These are phyloP conservation scores for Platycercus adscitus DNA, from an alignment of 2,113 vertebrate genomes.

Conservation along the genomic window DNA sequence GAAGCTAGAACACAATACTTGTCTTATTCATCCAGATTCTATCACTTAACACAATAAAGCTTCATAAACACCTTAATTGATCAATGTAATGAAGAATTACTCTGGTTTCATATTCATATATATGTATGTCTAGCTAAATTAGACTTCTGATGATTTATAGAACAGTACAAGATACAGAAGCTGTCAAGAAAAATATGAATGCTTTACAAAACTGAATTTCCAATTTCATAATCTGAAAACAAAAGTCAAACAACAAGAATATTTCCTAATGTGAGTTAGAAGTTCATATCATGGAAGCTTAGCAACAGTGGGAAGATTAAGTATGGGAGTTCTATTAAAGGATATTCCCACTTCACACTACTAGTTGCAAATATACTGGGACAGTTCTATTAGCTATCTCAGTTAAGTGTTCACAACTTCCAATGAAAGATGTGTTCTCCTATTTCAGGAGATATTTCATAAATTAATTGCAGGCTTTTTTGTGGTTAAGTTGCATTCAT, in stretches of 20 bases:
- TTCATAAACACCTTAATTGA: background rate
- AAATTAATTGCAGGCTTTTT: background rate
- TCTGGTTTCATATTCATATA: background rate
- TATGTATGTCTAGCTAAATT: background rate
- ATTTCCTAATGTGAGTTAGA: background rate
- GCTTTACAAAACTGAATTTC: background rate
- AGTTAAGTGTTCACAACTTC: background rate
- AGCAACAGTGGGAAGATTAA: conserved; percentile 40
- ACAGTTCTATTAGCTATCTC: conserved; percentile 24
- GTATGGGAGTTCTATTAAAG: background rate
- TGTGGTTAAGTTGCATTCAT: background rate
- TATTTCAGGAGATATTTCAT: background rate
- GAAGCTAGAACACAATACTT: background rate
- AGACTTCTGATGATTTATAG: background rate
- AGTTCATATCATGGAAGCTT: conserved; percentile 7
- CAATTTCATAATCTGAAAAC: background rate
- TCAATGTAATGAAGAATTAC: background rate
- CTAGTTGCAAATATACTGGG: background rate
- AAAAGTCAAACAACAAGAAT: background rate
- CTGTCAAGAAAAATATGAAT: background rate
- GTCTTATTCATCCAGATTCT: background rate
- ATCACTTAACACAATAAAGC: background rate
- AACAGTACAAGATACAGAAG: fast-evolving
- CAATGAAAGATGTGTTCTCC: background rate
- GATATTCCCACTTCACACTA: background rate